These are phyloP conservation scores for Barbus barbus DNA, from an alignment of 2,113 vertebrate genomes.

Conservation along the genomic window DNA sequence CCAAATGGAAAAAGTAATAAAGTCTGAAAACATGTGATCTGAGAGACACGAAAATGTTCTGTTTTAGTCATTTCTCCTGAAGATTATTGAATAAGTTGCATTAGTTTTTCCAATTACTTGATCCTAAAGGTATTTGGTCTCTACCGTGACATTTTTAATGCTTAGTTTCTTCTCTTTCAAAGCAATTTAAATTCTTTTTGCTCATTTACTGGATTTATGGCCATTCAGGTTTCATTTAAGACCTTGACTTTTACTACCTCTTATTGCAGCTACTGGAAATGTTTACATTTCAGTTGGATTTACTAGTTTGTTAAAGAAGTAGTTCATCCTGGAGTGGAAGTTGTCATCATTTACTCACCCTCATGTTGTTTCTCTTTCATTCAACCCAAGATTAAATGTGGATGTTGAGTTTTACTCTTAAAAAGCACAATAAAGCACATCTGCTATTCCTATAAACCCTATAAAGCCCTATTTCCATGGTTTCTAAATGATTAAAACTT, in stretches of 20 bases:
- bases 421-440: neutral
- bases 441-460: no score
- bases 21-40: neutral
- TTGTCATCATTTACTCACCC: neutral
- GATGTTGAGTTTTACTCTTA: neutral
- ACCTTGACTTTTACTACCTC: neutral
- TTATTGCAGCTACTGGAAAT: neutral
- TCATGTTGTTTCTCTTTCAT: neutral
- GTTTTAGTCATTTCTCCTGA: neutral
- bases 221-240: neutral
- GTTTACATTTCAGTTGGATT: neutral
- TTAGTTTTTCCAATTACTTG: neutral
- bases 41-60: neutral
- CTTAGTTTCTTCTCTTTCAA: neutral
- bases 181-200: neutral
- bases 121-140: neutral
- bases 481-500: neutral
- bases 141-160: neutral
- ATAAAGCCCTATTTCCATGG: neutral
- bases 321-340: neutral
- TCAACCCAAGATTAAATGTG: neutral
- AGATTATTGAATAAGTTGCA: neutral
- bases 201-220: neutral
- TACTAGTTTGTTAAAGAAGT: neutral
- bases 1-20: neutral